Percentiles rank a stretch among this genome's conserved stretches.
These are phyloP conservation scores for Lepisosteus oculatus DNA, from an alignment of 2,113 vertebrate species.

Conservation along the genomic window DNA sequence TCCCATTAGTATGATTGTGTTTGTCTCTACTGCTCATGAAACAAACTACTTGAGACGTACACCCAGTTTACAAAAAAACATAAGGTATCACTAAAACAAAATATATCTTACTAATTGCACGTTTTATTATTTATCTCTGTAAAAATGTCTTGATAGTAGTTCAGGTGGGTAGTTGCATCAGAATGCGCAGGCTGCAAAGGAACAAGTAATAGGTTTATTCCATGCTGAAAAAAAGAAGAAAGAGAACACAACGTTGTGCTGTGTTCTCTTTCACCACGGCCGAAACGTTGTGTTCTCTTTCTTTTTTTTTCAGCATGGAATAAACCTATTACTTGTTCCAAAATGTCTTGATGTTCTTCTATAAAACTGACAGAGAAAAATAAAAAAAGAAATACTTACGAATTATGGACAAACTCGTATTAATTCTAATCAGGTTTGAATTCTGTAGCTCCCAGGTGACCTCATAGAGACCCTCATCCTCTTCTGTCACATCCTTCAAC, in stretches of 20 bases:
- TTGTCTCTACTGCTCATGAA: neutral
- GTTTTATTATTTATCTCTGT: neutral
- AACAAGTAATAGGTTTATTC: too few relatives aligned
- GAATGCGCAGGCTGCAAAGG: too few relatives aligned
- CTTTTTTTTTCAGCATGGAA: too few relatives aligned
- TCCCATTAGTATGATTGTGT: too few relatives aligned
- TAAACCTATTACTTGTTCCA: too few relatives aligned
- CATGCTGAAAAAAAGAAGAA: neutral
- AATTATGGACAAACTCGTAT: constrained; percentile 24
- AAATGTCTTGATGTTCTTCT: neutral
- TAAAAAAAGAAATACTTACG: constrained; percentile 30
- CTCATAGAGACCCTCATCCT: constrained; percentile 35
- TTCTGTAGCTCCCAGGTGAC: neutral
- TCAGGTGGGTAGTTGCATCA: too few relatives aligned
- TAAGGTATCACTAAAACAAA: neutral
- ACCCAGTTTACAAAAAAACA: too few relatives aligned
- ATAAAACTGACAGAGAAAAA: neutral
- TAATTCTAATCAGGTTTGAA: rapidly evolving
- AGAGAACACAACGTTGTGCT: neutral
- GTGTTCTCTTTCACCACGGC: neutral
- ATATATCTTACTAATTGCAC: neutral
- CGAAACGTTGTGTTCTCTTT: too few relatives aligned
- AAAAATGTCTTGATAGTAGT: neutral
- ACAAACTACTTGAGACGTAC: neutral
- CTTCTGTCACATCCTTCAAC: constrained; percentile 19